Conservation (phyloP, 1,140 invertebrate genomes). For the Notospermus geniculatus region DNA sequence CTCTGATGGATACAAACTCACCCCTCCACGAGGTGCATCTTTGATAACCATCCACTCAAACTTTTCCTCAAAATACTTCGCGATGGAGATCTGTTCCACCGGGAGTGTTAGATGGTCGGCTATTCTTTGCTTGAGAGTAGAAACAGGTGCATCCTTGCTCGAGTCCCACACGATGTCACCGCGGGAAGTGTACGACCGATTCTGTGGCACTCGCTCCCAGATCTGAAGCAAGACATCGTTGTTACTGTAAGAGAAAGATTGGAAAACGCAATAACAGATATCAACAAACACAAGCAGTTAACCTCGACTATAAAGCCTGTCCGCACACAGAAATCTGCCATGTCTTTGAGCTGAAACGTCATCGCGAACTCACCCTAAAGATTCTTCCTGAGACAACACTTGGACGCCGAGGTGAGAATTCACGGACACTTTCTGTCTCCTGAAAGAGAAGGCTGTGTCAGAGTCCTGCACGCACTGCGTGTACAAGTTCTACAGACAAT, state of each 20-base stretch:
- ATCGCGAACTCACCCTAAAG: slow-evolving; percentile 30
- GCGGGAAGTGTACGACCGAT: slow-evolving; percentile 27
- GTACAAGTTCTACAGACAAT: too few species aligned
- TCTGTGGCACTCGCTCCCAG: slow-evolving; percentile 32
- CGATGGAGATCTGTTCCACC: slow-evolving; percentile 34
- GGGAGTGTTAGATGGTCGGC: slow-evolving; percentile 32
- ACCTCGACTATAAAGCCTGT: too few species aligned
- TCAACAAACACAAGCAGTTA: too few species aligned
- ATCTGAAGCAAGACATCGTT: slow-evolving; percentile 35
- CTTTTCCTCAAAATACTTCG: slow-evolving; percentile 41
- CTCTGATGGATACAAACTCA: too few species aligned
- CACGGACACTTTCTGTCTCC: slow-evolving; percentile 32
- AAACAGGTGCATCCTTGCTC: slow-evolving; percentile 26
- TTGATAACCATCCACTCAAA: slow-evolving; percentile 40
- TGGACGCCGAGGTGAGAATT: slow-evolving; percentile 32
- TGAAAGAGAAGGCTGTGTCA: slow-evolving; percentile 23
- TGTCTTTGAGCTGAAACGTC: too few species aligned
- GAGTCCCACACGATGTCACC: slow-evolving; percentile 45
- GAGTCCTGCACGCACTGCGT: too few species aligned
- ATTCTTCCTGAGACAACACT: slow-evolving; percentile 38
- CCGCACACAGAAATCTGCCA: too few species aligned
- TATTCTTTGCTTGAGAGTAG: slow-evolving; percentile 29
- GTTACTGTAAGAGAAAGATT: slow-evolving; percentile 7
- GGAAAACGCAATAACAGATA: too few species aligned
- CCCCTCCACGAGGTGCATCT: too few species aligned